phyloP scores from a whole-genome alignment of 2,797 vertebrate species.

The Pseudopleuronectes americanus region DNA sequence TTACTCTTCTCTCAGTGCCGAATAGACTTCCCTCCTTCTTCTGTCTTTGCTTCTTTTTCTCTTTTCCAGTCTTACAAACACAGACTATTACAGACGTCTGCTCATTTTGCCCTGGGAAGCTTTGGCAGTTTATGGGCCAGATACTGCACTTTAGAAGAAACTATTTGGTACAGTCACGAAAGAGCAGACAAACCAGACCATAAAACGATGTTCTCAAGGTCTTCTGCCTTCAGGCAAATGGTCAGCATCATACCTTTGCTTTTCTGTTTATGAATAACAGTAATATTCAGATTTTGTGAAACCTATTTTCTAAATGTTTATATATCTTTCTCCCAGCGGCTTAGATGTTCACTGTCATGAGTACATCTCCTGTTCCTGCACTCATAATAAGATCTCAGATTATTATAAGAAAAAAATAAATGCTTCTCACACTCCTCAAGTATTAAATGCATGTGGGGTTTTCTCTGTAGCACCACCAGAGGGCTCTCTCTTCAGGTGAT shows the following conservation, averaged over 20 bases:
- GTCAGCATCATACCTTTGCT: constrained; percentile 3
- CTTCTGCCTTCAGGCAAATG: constrained; percentile 34
- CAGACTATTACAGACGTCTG: constrained; percentile 64
- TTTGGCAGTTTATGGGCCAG: constrained; percentile 65
- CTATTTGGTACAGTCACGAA: constrained; percentile 52
- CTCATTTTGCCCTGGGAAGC: constrained; percentile 56
- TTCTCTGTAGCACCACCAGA: constrained; percentile 41
- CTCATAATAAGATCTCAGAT: not conserved
- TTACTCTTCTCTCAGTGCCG: constrained; percentile 43
- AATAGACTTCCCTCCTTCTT: constrained; percentile 43
- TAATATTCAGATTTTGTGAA: constrained; percentile 11
- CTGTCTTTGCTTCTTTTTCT: constrained; percentile 38
- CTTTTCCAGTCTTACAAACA: constrained; percentile 55
- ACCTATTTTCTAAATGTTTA: constrained; percentile 1
- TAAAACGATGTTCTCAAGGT: constrained; percentile 49
- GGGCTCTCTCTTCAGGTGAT: constrained; percentile 21
- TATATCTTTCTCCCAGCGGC: not conserved
- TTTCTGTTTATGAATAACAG: constrained; percentile 32
- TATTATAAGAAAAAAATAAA: not conserved
- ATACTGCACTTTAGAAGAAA: constrained; percentile 63
- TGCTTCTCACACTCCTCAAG: too few species aligned
- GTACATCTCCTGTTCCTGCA: not conserved
- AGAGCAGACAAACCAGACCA: constrained; percentile 44
- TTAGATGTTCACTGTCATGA: not conserved
- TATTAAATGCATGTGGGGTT: not conserved